These are phyloP conservation scores for Leptodactylus fuscus DNA, from an alignment of 2,113 vertebrate species.

Conservation along the genomic window DNA sequence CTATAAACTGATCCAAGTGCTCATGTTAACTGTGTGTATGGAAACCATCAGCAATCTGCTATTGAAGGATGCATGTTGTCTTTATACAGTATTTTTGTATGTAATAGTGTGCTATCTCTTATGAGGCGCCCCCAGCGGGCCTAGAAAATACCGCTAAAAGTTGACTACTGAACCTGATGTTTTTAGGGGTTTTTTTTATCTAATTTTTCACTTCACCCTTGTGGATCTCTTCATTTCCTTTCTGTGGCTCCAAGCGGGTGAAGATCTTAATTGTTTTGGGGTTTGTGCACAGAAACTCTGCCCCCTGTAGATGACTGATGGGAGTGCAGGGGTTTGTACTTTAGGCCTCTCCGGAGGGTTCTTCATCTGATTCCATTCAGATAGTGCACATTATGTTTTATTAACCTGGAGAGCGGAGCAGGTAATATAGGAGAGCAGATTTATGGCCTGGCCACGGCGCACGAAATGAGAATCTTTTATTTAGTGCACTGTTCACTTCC, in stretches of 20 bases:
- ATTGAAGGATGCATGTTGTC: too few species aligned
- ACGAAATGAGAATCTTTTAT: slow-evolving; percentile 18
- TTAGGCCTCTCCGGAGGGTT: not conserved
- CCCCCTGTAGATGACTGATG: not conserved
- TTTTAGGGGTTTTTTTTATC: too few species aligned
- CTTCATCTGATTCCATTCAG: not conserved
- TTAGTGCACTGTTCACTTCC: not conserved
- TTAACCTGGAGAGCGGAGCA: not conserved
- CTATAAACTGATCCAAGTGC: not conserved
- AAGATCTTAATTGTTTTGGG: not conserved
- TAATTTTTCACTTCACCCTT: not conserved
- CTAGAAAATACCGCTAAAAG: too few species aligned
- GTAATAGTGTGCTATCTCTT: too few species aligned
- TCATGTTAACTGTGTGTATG: not conserved
- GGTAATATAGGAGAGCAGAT: not conserved
- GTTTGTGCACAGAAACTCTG: too few species aligned
- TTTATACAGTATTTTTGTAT: too few species aligned
- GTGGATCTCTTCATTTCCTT: slow-evolving; percentile 22
- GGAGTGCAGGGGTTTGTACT: not conserved
- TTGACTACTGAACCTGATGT: not conserved
- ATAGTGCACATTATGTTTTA: slow-evolving; percentile 5
- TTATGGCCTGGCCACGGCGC: not conserved
- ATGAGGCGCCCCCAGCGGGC: too few species aligned
- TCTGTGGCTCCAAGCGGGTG: not conserved
- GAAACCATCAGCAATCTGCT: too few species aligned